Evolutionary conservation across 2,113 vertebrate genomes (phyloP).

Genomic region (Apus apus): DNA sequence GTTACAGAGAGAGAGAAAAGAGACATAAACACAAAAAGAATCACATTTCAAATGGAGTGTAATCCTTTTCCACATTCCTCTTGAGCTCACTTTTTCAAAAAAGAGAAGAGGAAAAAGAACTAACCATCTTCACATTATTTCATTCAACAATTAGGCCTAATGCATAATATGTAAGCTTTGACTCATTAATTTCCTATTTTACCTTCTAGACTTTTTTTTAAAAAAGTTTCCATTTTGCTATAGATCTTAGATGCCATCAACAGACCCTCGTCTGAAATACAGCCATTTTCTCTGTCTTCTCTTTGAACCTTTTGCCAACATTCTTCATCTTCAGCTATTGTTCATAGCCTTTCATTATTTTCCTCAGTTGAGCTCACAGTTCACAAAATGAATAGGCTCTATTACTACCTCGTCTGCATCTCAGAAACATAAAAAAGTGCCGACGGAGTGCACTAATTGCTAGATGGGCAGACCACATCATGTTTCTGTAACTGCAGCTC

Average conservation of each 20-base stretch:
- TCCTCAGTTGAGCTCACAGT: neutral
- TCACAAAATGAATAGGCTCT: neutral
- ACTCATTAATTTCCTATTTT: neutral
- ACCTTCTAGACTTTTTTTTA: neutral
- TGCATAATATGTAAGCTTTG: neutral
- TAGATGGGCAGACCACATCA: neutral
- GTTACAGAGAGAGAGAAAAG: neutral
- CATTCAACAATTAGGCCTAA: neutral
- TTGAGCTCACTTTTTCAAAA: neutral
- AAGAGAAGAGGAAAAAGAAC: neutral
- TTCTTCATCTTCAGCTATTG: neutral
- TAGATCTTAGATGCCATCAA: neutral
- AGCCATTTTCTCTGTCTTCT: neutral
- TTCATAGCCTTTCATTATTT: neutral
- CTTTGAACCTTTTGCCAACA: neutral
- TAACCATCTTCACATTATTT: neutral
- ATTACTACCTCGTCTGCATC: neutral
- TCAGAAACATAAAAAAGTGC: neutral
- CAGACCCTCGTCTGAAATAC: neutral
- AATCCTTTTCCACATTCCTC: neutral
- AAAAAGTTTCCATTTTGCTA: neutral
- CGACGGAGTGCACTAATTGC: neutral
- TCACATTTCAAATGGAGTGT: neutral
- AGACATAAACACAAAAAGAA: neutral
- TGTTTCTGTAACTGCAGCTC: neutral